Base-by-base conservation (phyloP, 1,140 invertebrate genomes). In the Drosophila suzukii region DNA sequence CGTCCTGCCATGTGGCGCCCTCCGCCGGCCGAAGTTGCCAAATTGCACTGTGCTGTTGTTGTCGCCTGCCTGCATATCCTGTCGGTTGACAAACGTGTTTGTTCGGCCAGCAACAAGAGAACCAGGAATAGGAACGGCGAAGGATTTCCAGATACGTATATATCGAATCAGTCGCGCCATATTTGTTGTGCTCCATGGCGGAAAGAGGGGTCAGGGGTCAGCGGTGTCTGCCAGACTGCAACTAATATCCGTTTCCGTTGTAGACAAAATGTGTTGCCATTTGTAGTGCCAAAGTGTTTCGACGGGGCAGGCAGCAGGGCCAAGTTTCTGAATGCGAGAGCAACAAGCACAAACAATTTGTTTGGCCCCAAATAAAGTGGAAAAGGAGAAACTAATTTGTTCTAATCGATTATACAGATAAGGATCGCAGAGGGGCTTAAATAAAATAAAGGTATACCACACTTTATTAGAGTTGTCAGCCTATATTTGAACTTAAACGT, bases 261-360 rank as follows among this genome's bases (percentile, higher is more conserved):
- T 90, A 90, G 83, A 89, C 86, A 85, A 90, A 90, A 90, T 90
- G 86, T 90, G 78, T 79, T 86, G 86, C 86, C 86, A 90, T 90
- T 90, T 90, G 81, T 88, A 89, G 80, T 88, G 76, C 75, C 84
- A 83, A 75, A 75, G 78, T 78, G 82, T 71, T 71, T 84, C 72
- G 76, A 76, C 60, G 59, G 66, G 71, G 41, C 58, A 24, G 72
- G 38, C 39, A 51, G 41, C 58, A 65, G 60, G 51, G 56, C 34
- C 58, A 63, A 75, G 49, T 47, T 58, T 50, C 39, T 51, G 53
- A 51, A 57, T 75, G 71, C 43, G 54, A 55, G 27, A 50, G 61
- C 60, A 75, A 74, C 67, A 65, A 84, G 77, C 59, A 55, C 49
- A 13, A 74, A 78, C 77, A 74, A 78, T 83, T 85, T 81, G 63